Conservation (phyloP, 2,113 vertebrate genomes). For the Stegastes partitus region DNA sequence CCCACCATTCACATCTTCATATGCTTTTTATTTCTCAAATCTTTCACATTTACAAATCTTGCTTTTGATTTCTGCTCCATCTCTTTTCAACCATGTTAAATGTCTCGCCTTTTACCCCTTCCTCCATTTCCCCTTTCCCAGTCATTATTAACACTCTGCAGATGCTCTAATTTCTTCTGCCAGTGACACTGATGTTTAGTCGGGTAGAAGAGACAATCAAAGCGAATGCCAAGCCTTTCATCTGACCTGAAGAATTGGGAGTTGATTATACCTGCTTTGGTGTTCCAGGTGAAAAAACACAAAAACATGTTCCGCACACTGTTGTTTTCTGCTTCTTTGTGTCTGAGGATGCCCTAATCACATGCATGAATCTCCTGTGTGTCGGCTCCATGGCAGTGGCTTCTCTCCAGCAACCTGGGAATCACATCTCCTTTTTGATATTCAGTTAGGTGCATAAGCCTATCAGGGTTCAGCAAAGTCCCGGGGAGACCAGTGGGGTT, state of each 20-base stretch:
- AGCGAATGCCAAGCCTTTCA: slow-evolving; percentile 53
- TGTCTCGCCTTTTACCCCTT: slow-evolving; percentile 6
- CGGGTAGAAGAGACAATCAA: slow-evolving; percentile 56
- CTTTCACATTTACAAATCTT: slow-evolving; percentile 7
- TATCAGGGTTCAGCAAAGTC: slow-evolving; percentile 41
- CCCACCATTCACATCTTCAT: slow-evolving; percentile 4
- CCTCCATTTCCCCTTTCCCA: slow-evolving; percentile 7
- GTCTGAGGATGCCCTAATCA: slow-evolving; percentile 1
- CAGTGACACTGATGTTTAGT: slow-evolving; percentile 50
- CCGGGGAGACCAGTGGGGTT: slow-evolving; percentile 35
- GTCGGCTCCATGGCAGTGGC: slow-evolving; percentile 23
- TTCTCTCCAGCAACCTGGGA: slow-evolving; percentile 37
- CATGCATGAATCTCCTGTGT: slow-evolving; percentile 27
- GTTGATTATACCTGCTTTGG: slow-evolving; percentile 36
- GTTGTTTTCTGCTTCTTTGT: background rate
- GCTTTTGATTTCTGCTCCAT: slow-evolving; percentile 20
- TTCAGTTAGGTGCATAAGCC: slow-evolving; percentile 36
- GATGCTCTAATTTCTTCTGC: slow-evolving; percentile 59
- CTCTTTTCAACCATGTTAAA: slow-evolving; percentile 33
- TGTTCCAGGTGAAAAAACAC: slow-evolving; percentile 18
- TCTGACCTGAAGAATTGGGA: slow-evolving; percentile 49
- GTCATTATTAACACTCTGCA: slow-evolving; percentile 54
- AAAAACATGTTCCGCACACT: background rate
- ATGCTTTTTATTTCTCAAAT: background rate
- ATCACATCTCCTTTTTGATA: slow-evolving; percentile 50